These are phyloP conservation scores for Aricia agestis DNA, from an alignment of 1,140 invertebrate species.

Conservation along the genomic window DNA sequence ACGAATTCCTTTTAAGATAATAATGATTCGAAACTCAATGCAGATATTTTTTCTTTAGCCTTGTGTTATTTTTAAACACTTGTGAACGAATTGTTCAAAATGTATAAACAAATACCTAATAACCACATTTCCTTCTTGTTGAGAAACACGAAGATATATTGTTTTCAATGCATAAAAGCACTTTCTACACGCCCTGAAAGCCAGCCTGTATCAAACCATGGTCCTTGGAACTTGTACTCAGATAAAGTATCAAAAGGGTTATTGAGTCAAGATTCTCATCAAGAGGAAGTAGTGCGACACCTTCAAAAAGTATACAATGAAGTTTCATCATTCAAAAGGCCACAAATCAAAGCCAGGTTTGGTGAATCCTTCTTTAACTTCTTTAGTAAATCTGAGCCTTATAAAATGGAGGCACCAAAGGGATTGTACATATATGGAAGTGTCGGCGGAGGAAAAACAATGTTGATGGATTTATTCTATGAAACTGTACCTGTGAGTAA, in stretches of 20 bases:
- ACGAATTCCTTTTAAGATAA: background rate
- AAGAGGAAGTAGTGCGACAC: conserved; percentile 80
- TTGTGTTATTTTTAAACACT: conserved; percentile 2
- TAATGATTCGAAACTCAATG: background rate
- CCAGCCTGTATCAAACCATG: conserved; percentile 36
- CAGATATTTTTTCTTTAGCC: background rate
- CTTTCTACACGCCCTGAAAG: conserved; percentile 50
- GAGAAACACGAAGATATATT: conserved; percentile 42
- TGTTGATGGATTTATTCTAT: conserved; percentile 99
- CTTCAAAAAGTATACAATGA: conserved; percentile 84
- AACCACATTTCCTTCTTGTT: conserved; percentile 38
- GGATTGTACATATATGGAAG: conserved; percentile 91
- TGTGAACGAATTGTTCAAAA: conserved; percentile 30
- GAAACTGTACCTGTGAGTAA: conserved; percentile 77
- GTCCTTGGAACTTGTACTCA: conserved; percentile 75
- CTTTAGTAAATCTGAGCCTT: conserved; percentile 66
- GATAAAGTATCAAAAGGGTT: conserved; percentile 78
- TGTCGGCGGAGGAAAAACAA: conserved; percentile 97
- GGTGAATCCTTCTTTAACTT: conserved; percentile 58
- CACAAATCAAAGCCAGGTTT: conserved; percentile 64
- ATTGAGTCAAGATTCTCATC: conserved; percentile 80
- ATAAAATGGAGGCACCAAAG: conserved; percentile 78
- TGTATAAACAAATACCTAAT: conserved; percentile 45
- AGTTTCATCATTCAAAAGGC: conserved; percentile 77
- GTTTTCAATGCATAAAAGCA: conserved; percentile 46